Base-by-base conservation (phyloP, 2,113 vertebrate species). In the Alligator mississippiensis region DNA sequence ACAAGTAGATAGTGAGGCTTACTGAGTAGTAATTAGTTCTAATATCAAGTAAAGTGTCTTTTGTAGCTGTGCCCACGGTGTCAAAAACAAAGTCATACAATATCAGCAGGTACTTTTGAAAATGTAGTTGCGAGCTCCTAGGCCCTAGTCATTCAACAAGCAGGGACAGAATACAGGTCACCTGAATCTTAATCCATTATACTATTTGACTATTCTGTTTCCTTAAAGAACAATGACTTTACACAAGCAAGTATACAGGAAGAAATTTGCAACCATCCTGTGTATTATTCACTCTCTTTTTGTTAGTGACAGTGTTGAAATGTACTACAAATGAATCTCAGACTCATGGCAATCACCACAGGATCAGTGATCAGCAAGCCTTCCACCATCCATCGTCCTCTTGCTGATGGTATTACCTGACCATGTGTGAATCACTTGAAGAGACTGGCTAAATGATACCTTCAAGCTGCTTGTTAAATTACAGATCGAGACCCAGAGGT, bases 201-300 rank as follows among this genome's bases (percentile, higher is more conserved):
- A 47, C 47, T 47, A 9, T 96, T 96, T 97, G 96, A 97, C 95
- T 93, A 82, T 93, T 21, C 64, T 93, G 63, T 95, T 70, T 96
- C 76, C 87, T 91, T 96, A 62, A 47, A 47, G 47, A 47, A 47
- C 47, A 47, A 47, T 47, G 47, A 47, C 47, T 47, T 93, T 54
- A 13, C 61, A 38, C 70, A 87, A 89, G 80, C 63, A 89, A 85
- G 87, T 24, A 5, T 60, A 84, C 77, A 84, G 6, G 4, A 81
- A 92, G 59, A 84, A 93, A 77, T 93, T 85, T 60, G 21, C 13
- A 66, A 78, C 4, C 12, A 64, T 87, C 85, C 90, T 62, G 18
- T 72, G 9, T 70, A 77, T 90, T 66, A 72, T 60, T 18, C 70
- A 70, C 80, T 85, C 47, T 55, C 81, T 60, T 60, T 16, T 59